Conservation (phyloP, 2,797 vertebrate genomes). For the Clarias laeviceps region DNA sequence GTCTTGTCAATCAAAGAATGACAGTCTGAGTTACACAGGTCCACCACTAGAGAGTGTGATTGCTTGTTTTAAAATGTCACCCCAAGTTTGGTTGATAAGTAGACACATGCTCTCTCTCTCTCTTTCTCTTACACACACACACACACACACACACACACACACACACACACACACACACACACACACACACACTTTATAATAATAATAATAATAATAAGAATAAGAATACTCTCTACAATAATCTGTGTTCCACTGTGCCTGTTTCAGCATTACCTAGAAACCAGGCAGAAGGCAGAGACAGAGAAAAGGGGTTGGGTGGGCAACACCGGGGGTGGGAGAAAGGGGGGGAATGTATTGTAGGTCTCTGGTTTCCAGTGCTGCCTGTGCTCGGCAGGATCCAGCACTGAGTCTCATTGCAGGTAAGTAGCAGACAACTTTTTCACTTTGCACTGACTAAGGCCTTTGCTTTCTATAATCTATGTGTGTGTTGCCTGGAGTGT, state of each 20-base stretch:
- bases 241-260: slow-evolving; percentile 55
- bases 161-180: neutral
- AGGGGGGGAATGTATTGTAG: slow-evolving; percentile 33
- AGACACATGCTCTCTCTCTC: neutral
- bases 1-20: neutral
- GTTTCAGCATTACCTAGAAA: slow-evolving; percentile 63
- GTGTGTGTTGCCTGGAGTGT: slow-evolving; percentile 13
- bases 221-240: slow-evolving; percentile 66
- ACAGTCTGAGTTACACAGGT: neutral
- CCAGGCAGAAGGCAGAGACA: slow-evolving; percentile 41
- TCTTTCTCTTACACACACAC: neutral
- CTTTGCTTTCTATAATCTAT: slow-evolving; percentile 42
- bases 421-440: slow-evolving; percentile 67
- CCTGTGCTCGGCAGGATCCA: slow-evolving; percentile 65
- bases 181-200: slow-evolving; percentile 49
- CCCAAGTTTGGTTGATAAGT: neutral
- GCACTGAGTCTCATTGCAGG: slow-evolving; percentile 72
- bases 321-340: slow-evolving; percentile 37
- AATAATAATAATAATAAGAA: slow-evolving; percentile 66
- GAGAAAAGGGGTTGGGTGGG: slow-evolving; percentile 31
- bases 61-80: neutral
- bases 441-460: slow-evolving; percentile 16
- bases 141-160: neutral
- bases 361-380: slow-evolving; percentile 65
- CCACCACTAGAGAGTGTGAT: slow-evolving; percentile 20